Base-by-base conservation (phyloP, 1,140 invertebrate species). In the Platorchestia sp. region DNA sequence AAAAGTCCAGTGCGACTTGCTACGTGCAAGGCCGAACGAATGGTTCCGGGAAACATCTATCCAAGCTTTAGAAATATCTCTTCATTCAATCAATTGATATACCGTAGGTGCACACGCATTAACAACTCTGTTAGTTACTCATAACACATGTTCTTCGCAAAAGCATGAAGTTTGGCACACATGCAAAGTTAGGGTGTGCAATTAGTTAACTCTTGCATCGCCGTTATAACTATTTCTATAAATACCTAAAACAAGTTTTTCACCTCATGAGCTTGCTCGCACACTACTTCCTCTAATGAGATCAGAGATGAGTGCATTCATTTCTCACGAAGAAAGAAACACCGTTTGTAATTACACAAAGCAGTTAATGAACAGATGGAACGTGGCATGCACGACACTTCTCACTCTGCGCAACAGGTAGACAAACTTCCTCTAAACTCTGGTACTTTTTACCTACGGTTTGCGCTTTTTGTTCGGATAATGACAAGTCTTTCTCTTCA, bases 401-500 rank as follows among this genome's bases (percentile, higher is more conserved):
- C 43, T 14, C 87, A 42, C 87, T 89, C 87, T 5, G n/a, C 27
- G 87, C 43, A 89, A 89, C 87, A 89, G 87, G 87, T 89, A 89
- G 87, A 89, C 87, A 89, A 89, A 89, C n/a, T 42, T 89, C 87
- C 87, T 0, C 41, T 89, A 43, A 89, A 89, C 87, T 42, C 87
- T 89, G 16, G 87, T 44, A 89, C 43, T 89, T 89, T 89, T 89
- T 89, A 89, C 87, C 87, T 89, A 42, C 87, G 87, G 87, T 44
- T 89, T 42, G 43, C 91, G 91, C 45, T 93, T 93, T 93, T 93
- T 93, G 45, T 93, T 93, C 91, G 40, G 43, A 47, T 93, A 93
- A 93, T 93, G 91, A 93, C 91, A 47, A 40, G 91, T 93, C 91
- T 93, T 93, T 93, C 91, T 93, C 91, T 93, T 93, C 43, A 93